phyloP scores from a whole-genome alignment of 53 echinoderm and acorn worm species.

The Pentamera pediparva region DNA sequence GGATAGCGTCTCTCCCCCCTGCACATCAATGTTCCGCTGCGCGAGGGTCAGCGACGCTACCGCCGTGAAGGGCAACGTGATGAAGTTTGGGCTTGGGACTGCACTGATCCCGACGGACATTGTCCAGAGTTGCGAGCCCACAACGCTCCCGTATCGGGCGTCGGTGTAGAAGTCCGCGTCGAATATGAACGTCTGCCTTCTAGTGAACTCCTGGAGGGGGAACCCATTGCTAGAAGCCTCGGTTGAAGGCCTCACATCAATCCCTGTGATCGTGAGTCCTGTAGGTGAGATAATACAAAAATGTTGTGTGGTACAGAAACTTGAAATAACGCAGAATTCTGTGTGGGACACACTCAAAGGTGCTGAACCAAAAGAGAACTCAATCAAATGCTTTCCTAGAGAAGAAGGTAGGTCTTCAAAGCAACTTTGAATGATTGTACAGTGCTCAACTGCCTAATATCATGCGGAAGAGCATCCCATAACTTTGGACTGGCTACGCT shows the following conservation, averaged over 20 bases:
- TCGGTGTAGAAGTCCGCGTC: not conserved
- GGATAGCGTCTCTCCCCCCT: not conserved
- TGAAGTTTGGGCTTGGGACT: constrained; percentile 1
- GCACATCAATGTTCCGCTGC: not conserved
- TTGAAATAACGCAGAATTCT: not conserved
- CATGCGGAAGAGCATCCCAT: too few relatives aligned
- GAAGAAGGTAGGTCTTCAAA: too few relatives aligned
- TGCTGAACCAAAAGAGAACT: not conserved
- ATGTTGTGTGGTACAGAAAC: too few relatives aligned
- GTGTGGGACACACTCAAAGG: too few relatives aligned
- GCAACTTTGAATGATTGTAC: too few relatives aligned
- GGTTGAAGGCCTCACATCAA: not conserved
- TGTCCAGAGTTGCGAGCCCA: not conserved
- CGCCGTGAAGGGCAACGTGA: not conserved
- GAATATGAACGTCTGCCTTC: not conserved
- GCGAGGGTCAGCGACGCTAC: not conserved
- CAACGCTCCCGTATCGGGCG: constrained; percentile 4
- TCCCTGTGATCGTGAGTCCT: constrained; percentile 14
- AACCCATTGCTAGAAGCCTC: not conserved
- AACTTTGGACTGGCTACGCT: too few relatives aligned
- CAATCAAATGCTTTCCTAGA: too few relatives aligned
- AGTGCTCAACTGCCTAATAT: too few relatives aligned
- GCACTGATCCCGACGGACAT: not conserved
- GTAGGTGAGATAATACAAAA: not conserved
- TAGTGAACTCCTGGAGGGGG: not conserved